Conservation (phyloP, 2,888 invertebrate species). For the Drosophila suboccidentalis region DNA sequence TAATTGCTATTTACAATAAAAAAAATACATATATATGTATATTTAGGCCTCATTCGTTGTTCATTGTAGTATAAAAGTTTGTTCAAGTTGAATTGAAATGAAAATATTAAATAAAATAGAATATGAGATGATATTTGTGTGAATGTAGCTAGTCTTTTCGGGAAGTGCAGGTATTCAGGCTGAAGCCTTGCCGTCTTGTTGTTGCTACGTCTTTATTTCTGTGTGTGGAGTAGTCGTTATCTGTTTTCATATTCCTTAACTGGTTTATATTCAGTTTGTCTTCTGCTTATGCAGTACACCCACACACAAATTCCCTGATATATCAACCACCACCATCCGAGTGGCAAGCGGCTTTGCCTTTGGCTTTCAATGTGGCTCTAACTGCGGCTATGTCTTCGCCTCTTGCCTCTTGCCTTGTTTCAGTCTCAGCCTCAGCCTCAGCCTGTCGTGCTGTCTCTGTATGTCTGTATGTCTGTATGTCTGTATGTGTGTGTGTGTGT, state of each 20-base stretch:
- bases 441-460: slow-evolving; percentile 6
- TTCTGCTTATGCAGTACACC: slow-evolving; percentile 68
- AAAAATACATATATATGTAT: too few species aligned
- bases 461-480: not conserved
- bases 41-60: too few species aligned
- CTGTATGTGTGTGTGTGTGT: too few species aligned
- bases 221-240: slow-evolving; percentile 62
- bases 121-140: not conserved
- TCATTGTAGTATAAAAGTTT: too few species aligned
- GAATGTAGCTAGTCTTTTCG: not conserved
- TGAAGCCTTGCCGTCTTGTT: slow-evolving; percentile 63
- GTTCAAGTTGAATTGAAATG: too few species aligned
- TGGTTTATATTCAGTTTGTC: slow-evolving; percentile 73
- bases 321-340: slow-evolving; percentile 77
- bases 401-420: not conserved
- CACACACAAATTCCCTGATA: slow-evolving; percentile 81
- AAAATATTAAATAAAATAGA: too few species aligned
- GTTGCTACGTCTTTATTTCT: slow-evolving; percentile 76
- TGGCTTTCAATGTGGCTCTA: slow-evolving; percentile 16
- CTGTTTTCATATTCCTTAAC: slow-evolving; percentile 81
- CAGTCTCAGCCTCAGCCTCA: not conserved
- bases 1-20: too few species aligned
- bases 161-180: slow-evolving; percentile 28
- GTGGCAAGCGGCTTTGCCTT: slow-evolving; percentile 58
- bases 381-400: slow-evolving; percentile 4